phyloP scores from a whole-genome alignment of 2,888 invertebrate species.

The Hypomecis punctinalis region DNA sequence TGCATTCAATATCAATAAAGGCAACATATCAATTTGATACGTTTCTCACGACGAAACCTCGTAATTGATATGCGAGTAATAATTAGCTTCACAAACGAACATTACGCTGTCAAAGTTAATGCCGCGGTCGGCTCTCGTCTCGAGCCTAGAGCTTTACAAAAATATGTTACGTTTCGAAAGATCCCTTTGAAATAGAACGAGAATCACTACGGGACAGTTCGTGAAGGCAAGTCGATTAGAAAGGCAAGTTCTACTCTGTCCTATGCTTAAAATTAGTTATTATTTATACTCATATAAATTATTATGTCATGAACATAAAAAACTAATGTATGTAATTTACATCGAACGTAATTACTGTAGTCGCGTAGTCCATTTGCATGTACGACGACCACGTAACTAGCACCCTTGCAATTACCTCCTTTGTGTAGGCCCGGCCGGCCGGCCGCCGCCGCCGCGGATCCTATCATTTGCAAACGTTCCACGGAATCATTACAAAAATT shows the following conservation, averaged over 20 bases:
- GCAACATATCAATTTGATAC: constrained; percentile 58
- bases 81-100: constrained; percentile 44
- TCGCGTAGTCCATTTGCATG: constrained; percentile 61
- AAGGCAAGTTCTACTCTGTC: constrained; percentile 75
- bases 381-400: constrained; percentile 59
- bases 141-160: constrained; percentile 52
- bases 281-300: constrained; percentile 55
- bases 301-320: constrained; percentile 72
- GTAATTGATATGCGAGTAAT: constrained; percentile 64
- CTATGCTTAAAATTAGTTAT: constrained; percentile 59
- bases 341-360: constrained; percentile 59
- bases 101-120: constrained; percentile 31
- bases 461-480: constrained; percentile 17
- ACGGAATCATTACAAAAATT: constrained; percentile 1
- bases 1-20: constrained; percentile 59
- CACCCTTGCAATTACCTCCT: constrained; percentile 58
- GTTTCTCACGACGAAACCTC: constrained; percentile 53
- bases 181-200: constrained; percentile 52
- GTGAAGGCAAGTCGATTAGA: constrained; percentile 73
- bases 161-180: constrained; percentile 56
- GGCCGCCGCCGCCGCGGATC: not conserved
- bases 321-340: constrained; percentile 63
- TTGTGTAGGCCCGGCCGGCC: constrained; percentile 36
- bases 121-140: constrained; percentile 8
- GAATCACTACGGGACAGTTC: constrained; percentile 58